A percentile compares a stretch with the other conserved stretches of the same genome.
These are phyloP conservation scores for Eclectus roratus DNA, from an alignment of 2,113 vertebrate species.

Conservation along the genomic window DNA sequence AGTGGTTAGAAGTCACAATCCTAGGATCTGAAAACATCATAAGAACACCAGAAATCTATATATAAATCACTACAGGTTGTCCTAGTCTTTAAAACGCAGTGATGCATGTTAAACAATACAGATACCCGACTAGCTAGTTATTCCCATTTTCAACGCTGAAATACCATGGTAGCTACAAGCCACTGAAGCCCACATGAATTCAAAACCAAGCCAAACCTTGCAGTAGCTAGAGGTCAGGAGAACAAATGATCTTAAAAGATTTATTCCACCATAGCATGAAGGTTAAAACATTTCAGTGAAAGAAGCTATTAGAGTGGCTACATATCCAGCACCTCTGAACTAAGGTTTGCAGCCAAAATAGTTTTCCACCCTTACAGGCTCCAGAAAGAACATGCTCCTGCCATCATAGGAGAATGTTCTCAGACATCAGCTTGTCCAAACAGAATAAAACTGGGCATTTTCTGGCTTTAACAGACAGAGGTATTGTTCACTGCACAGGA, in stretches of 20 bases:
- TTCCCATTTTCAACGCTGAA: not conserved
- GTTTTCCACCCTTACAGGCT: not conserved
- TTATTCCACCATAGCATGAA: not conserved
- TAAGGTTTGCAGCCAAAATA: not conserved
- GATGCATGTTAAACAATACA: not conserved
- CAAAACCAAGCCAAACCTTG: not conserved
- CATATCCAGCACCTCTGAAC: not conserved
- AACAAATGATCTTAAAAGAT: not conserved
- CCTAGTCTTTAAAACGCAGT: not conserved
- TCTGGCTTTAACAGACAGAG: not conserved
- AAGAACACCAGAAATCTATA: not conserved
- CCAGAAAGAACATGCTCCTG: not conserved
- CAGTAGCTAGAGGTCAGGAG: not conserved
- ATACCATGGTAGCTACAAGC: not conserved
- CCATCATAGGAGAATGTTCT: fast-evolving
- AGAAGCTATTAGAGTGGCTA: not conserved
- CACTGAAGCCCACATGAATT: not conserved
- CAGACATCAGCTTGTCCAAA: not conserved
- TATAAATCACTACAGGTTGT: not conserved
- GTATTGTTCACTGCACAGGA: not conserved
- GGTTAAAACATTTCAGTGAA: not conserved
- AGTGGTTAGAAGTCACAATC: not conserved
- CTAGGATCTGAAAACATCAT: not conserved
- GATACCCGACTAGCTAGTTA: not conserved
- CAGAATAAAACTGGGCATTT: fast-evolving